phyloP scores from a whole-genome alignment of 2,888 invertebrate genomes.

The Drosophila prolongata region DNA sequence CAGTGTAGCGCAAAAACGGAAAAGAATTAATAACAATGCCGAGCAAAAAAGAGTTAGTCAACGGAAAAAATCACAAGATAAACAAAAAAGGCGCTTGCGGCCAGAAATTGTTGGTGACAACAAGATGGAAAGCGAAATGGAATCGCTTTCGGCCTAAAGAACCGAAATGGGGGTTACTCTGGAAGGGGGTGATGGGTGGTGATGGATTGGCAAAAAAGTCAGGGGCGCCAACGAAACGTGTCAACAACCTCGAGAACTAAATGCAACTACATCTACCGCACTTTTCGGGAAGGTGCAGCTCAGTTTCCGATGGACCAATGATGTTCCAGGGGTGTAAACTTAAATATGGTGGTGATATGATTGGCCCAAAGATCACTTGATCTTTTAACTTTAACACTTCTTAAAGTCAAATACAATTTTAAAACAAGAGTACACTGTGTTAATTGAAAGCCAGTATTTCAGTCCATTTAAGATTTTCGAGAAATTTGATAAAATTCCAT shows the following conservation, averaged over 20 bases:
- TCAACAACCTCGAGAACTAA: slow-evolving; percentile 70
- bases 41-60: slow-evolving; percentile 52
- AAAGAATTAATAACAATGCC: slow-evolving; percentile 68
- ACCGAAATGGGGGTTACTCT: slow-evolving; percentile 31
- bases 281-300: slow-evolving; percentile 24
- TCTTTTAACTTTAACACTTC: no score
- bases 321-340: background rate
- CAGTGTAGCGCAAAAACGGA: slow-evolving; percentile 51
- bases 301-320: slow-evolving; percentile 21
- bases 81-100: slow-evolving; percentile 68
- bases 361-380: background rate
- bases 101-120: slow-evolving; percentile 56
- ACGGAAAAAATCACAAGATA: slow-evolving; percentile 58
- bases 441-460: no score
- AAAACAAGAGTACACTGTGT: background rate
- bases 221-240: slow-evolving; percentile 75
- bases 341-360: background rate
- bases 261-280: slow-evolving; percentile 29
- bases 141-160: slow-evolving; percentile 23
- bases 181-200: slow-evolving; percentile 8
- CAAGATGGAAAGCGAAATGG: slow-evolving; percentile 44
- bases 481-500: no score
- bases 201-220: slow-evolving; percentile 49
- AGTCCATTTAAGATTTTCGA: no score
- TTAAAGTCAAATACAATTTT: background rate